Base-by-base conservation (phyloP, 2,113 vertebrate species). In the Neogobius melanostomus region DNA sequence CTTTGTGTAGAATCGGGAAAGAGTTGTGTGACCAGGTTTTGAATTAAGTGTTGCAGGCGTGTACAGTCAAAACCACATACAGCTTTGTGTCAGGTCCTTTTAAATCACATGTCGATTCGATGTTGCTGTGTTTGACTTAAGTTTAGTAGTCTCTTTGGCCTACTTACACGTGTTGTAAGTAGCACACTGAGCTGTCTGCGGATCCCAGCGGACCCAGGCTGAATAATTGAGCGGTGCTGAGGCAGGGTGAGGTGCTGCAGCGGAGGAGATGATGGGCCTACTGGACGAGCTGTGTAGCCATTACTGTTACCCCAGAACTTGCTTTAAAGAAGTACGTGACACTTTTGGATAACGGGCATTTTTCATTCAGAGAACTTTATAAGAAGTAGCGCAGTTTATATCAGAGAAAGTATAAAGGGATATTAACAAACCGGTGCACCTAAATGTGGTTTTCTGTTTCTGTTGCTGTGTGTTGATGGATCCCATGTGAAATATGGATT, bases 151-250 rank as follows among this genome's bases (percentile, higher is more conserved):
- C 90, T 92, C 88, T 93, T 90, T 93, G 92, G 91, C 91, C 91
- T 92, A 93, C 90, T 92, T 92, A 90, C 76, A 66, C 74, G 42
- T 82, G 77, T 89, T 91, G 78, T 91, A 92, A 93, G 91, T 92
- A 91, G 92, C 89, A 90, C 90, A 91, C 77, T 79, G 84, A 85
- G 84, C 83, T 70, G 82, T 83, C 66, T 73, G 51, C 71, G 72
- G 69, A 11, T 87, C 90, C 88, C 88, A 9, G 50, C 83, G 76
- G 85, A 90, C 84, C 69, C 72, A 7, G 80, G 81, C 87, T 85
- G 85, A 90, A 90, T 90, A 91, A 91, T 85, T 88, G 84, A 88
- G 86, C 74, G 86, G 70, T 64, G 68, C 80, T 73, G 87, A 85
- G 71, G 87, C 74, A 70, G 83, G 74, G 86, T 87, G 88, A 90